phyloP scores from a whole-genome alignment of 2,888 invertebrate genomes.

The Dendrolimus pini region DNA sequence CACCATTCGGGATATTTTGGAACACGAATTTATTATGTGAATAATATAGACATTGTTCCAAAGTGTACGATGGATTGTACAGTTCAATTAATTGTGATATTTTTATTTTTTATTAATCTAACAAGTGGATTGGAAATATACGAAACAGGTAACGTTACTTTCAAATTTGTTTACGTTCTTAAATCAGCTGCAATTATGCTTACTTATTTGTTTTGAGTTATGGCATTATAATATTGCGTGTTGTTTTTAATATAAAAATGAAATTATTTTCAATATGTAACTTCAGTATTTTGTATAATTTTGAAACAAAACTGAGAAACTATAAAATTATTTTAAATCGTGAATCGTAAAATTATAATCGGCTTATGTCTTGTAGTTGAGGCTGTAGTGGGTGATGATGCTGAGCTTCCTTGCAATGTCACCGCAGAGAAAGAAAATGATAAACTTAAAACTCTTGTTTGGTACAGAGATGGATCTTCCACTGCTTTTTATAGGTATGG shows the following conservation, averaged over 20 bases:
- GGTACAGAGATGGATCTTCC: conserved; percentile 54
- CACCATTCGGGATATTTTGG: conserved; percentile 39
- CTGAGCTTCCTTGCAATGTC: conserved; percentile 58
- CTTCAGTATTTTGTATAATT: too few species aligned
- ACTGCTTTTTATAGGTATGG: conserved; percentile 63
- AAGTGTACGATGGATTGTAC: conserved; percentile 36
- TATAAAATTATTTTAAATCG: too few species aligned
- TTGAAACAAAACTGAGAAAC: too few species aligned
- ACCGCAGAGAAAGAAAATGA: conserved; percentile 48
- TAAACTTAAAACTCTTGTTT: conserved; percentile 52
- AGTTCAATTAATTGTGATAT: conserved; percentile 24
- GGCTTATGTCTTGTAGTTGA: conserved; percentile 34
- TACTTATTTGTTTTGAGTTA: too few species aligned
- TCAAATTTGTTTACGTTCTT: too few species aligned
- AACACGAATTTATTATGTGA: conserved; percentile 31
- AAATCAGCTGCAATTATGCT: too few species aligned
- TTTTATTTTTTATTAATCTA: conserved; percentile 27
- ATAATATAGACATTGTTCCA: conserved; percentile 9
- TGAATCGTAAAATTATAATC: too few species aligned
- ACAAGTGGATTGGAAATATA: conserved; percentile 38
- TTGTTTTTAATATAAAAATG: too few species aligned
- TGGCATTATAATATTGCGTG: too few species aligned
- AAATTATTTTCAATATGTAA: too few species aligned
- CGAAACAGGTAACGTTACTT: conserved; percentile 39
- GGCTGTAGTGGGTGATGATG: conserved; percentile 50